phyloP scores from a whole-genome alignment of 2,888 invertebrate genomes.

The Rotaria socialis region DNA sequence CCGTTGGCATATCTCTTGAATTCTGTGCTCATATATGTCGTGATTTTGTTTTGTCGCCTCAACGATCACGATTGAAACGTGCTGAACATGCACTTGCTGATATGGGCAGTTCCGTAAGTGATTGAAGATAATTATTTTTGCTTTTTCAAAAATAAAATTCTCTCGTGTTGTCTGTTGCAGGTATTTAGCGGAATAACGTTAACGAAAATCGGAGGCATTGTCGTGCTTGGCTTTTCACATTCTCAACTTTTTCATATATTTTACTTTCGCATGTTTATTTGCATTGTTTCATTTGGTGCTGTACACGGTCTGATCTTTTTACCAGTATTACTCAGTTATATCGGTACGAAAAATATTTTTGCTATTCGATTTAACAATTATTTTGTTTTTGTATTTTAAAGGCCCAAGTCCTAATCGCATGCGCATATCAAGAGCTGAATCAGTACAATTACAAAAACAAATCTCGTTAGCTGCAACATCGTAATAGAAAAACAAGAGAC shows the following conservation, averaged over 20 bases:
- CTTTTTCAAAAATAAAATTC: not conserved
- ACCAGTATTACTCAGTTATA: conserved; percentile 90
- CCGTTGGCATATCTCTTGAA: conserved; percentile 96
- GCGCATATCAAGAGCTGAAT: not conserved
- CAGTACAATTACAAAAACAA: not conserved
- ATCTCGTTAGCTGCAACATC: not conserved
- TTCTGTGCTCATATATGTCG: conserved; percentile 95
- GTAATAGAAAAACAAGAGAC: not conserved
- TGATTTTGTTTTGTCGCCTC: conserved; percentile 69
- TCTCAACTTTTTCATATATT: conserved; percentile 90
- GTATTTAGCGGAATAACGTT: conserved; percentile 94
- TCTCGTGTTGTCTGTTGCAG: conserved; percentile 56
- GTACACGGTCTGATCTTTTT: conserved; percentile 93
- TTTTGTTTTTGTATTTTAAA: not conserved
- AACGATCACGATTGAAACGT: conserved; percentile 70
- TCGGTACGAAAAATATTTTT: conserved; percentile 64
- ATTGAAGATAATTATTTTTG: not conserved
- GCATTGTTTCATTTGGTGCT: conserved; percentile 92
- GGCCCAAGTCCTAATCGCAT: not conserved
- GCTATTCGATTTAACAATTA: not conserved
- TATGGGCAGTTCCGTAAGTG: conserved; percentile 83
- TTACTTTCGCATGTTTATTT: conserved; percentile 94
- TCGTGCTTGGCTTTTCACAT: conserved; percentile 91
- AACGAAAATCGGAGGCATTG: conserved; percentile 93
- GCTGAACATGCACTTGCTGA: conserved; percentile 77